Conservation (phyloP, 2,797 vertebrate species). For the Dicrostonyx torquatus region DNA sequence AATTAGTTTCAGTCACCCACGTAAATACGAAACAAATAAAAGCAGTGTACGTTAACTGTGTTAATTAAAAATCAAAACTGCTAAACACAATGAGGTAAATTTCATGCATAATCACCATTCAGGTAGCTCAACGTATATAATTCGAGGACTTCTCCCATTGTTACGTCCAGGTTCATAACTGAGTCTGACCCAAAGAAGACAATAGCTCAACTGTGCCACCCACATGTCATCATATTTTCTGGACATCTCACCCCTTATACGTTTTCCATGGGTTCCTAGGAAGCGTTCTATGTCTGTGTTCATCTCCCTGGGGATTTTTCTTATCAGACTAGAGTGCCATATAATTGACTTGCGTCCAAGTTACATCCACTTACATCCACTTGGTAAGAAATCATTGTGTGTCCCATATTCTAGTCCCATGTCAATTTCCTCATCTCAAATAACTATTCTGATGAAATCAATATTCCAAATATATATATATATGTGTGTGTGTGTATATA, state of each 20-base stretch:
- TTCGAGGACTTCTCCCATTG: not conserved
- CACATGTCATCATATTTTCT: not conserved
- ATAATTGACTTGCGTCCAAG: not conserved
- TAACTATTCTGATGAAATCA: not conserved
- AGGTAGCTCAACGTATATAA: not conserved
- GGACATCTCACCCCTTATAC: not conserved
- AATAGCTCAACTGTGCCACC: not conserved
- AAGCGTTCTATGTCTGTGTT: not conserved
- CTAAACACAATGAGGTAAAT: not conserved
- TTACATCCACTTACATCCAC: not conserved
- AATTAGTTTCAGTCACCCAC: conserved; percentile 40
- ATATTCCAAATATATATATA: not conserved
- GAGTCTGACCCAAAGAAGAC: not conserved
- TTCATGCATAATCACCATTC: not conserved
- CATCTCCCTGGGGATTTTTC: not conserved
- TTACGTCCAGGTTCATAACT: not conserved
- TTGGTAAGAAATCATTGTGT: not conserved
- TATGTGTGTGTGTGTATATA: no score
- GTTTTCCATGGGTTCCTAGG: not conserved
- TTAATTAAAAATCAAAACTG: conserved; percentile 63
- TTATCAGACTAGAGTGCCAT: no score
- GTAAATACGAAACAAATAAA: conserved; percentile 46
- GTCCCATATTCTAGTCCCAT: not conserved
- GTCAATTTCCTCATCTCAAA: not conserved
- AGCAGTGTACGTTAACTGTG: not conserved